Evolutionary conservation across 2,797 vertebrate species (phyloP).

Genomic region (Gobio occitaniae): DNA sequence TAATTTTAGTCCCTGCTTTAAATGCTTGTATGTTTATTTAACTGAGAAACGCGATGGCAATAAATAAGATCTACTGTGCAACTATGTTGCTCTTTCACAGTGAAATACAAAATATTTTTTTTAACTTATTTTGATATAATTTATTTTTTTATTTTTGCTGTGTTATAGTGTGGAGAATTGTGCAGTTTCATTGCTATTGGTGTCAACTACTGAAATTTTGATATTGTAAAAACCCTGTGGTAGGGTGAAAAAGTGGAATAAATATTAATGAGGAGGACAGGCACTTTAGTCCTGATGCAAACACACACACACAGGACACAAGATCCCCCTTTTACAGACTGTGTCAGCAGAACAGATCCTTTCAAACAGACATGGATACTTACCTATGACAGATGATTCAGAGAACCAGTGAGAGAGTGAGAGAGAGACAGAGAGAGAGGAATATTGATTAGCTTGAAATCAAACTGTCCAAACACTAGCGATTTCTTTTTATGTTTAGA

Average conservation of each 20-base stretch:
- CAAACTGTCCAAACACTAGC: conserved; percentile 9
- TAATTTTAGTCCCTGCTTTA: background rate
- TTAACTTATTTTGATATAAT: background rate
- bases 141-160: background rate
- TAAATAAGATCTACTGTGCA: too few relatives aligned
- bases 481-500: conserved; percentile 14
- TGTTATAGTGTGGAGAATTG: background rate
- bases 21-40: background rate
- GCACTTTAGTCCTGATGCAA: background rate
- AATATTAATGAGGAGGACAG: background rate
- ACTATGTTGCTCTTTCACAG: background rate
- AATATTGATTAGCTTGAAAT: conserved; percentile 17
- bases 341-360: conserved; percentile 22
- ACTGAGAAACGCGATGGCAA: background rate
- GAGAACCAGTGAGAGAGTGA: background rate
- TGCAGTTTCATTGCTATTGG: background rate
- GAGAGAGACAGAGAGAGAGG: background rate
- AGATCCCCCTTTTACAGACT: conserved; percentile 8
- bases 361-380: conserved; percentile 11
- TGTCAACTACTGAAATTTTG: background rate
- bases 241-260: conserved; percentile 1
- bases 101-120: background rate
- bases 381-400: background rate
- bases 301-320: background rate
- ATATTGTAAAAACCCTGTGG: background rate